Conservation (phyloP, 1,140 invertebrate species). For the Magallana ariakensis region DNA sequence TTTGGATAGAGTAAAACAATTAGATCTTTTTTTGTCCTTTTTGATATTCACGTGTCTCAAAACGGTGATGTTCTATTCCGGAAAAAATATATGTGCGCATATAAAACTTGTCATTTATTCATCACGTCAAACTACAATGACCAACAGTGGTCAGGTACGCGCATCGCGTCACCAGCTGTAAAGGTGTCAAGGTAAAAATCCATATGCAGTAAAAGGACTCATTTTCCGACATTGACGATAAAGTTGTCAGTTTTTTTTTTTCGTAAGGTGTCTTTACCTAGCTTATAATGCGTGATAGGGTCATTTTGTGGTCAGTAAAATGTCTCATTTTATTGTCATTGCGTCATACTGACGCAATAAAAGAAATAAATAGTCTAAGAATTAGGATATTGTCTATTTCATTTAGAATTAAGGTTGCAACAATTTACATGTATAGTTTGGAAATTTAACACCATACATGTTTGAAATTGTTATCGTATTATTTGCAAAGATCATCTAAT, state of each 20-base stretch:
- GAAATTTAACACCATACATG: too few relatives aligned
- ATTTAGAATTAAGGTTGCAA: too few relatives aligned
- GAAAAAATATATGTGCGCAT: not conserved
- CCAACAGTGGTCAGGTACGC: not conserved
- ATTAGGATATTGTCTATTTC: too few relatives aligned
- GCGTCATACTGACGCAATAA: too few relatives aligned
- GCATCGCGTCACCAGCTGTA: not conserved
- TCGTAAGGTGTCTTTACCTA: not conserved
- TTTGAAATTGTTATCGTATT: too few relatives aligned
- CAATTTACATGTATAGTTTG: too few relatives aligned
- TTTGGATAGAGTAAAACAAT: too few relatives aligned
- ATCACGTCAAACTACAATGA: not conserved
- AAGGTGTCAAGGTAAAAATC: constrained; percentile 2
- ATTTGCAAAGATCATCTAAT: too few relatives aligned
- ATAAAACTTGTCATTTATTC: constrained; percentile 11
- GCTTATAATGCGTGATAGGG: not conserved
- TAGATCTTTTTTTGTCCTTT: not conserved
- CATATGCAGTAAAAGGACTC: not conserved
- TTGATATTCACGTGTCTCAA: not conserved
- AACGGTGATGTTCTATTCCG: not conserved
- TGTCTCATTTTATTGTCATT: not conserved
- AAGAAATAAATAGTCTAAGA: too few relatives aligned
- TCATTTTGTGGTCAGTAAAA: constrained; percentile 4
- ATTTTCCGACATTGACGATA: not conserved
- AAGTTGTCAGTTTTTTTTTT: not conserved